Conservation (phyloP, 1,140 invertebrate species). For the Nixonia krombeini region DNA sequence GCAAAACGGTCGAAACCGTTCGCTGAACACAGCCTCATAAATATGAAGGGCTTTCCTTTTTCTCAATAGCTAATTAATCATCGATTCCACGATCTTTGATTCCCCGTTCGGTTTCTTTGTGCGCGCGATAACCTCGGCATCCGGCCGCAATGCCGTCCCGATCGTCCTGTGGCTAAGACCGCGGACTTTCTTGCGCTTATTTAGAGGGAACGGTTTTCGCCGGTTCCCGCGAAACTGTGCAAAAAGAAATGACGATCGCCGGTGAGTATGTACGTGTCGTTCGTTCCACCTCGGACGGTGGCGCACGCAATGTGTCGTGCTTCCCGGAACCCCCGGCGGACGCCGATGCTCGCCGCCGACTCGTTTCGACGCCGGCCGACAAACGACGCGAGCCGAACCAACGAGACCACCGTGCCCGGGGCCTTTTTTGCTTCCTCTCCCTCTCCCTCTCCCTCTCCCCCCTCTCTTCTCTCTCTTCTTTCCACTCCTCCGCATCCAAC, state of each 20-base stretch:
- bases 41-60: too few species aligned
- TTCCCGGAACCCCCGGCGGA: conserved; percentile 43
- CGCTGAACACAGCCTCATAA: too few species aligned
- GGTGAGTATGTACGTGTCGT: conserved; percentile 51
- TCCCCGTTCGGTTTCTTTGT: conserved; percentile 4
- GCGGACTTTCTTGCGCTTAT: conserved; percentile 26
- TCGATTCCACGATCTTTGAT: conserved; percentile 15
- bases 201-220: conserved; percentile 37
- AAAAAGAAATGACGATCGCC: conserved; percentile 28
- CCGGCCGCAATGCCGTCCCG: conserved; percentile 11
- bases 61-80: conserved; percentile 3
- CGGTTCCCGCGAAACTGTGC: conserved; percentile 28
- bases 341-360: conserved; percentile 29
- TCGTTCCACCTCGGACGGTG: conserved; percentile 49
- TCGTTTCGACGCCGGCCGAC: conserved; percentile 50
- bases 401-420: conserved; percentile 48
- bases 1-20: conserved; percentile 23
- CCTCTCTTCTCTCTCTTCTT: neutral
- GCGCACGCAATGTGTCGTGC: conserved; percentile 54
- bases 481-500: conserved; percentile 1
- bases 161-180: too few species aligned
- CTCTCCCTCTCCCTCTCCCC: neutral
- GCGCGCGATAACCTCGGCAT: conserved; percentile 11
- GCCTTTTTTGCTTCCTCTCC: conserved; percentile 30
- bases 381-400: conserved; percentile 47